Evolutionary conservation across 2,888 invertebrate genomes (phyloP).

Genomic region (Agriotes lineatus): DNA sequence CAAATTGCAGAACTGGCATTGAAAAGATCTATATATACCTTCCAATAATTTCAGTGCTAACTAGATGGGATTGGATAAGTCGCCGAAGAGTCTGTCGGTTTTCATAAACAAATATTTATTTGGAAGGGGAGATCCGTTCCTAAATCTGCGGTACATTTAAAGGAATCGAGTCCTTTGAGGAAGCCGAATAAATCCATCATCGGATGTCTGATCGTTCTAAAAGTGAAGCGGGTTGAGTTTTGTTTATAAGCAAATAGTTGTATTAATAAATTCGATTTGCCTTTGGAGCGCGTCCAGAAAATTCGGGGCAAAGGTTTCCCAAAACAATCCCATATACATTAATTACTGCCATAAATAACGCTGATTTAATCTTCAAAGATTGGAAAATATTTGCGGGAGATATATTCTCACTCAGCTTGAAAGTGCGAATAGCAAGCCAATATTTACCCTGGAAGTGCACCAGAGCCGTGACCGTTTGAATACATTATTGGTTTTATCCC

Average conservation of each 20-base stretch:
- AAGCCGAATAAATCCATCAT: constrained; percentile 27
- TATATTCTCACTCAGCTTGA: too few species aligned
- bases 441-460: constrained; percentile 7
- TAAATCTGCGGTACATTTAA: constrained; percentile 17
- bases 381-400: too few species aligned
- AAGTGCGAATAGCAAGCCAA: not conserved
- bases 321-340: too few species aligned
- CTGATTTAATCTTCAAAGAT: too few species aligned
- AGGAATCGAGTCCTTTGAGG: constrained; percentile 10
- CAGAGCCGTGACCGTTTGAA: constrained; percentile 8
- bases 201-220: constrained; percentile 21
- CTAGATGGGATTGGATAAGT: constrained; percentile 17
- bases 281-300: not conserved
- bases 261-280: constrained; percentile 1
- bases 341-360: too few species aligned
- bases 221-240: not conserved
- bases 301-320: too few species aligned
- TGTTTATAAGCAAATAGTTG: constrained; percentile 13
- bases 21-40: constrained; percentile 13
- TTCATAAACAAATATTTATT: constrained; percentile 23
- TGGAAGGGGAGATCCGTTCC: constrained; percentile 17
- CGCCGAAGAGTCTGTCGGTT: constrained; percentile 21
- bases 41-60: constrained; percentile 11
- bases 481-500: constrained; percentile 5
- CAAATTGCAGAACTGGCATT: not conserved